These are phyloP conservation scores for Euthynnus affinis DNA, from an alignment of 2,797 vertebrate species.

Conservation along the genomic window DNA sequence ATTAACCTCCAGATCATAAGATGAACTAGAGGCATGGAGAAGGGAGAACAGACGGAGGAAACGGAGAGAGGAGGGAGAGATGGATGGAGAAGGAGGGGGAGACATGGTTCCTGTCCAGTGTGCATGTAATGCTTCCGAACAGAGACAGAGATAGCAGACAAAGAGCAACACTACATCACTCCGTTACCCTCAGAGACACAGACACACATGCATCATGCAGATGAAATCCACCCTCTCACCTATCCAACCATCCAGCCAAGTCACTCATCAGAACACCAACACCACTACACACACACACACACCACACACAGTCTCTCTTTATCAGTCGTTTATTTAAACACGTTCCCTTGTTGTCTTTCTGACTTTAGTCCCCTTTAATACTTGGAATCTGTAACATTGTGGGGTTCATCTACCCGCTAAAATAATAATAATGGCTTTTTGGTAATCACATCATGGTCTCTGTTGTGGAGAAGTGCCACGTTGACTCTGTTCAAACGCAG, in stretches of 20 bases:
- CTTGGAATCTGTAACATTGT: neutral
- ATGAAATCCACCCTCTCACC: slow-evolving; percentile 19
- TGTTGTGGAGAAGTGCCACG: neutral
- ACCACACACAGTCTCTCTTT: neutral
- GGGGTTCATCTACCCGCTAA: slow-evolving; percentile 4
- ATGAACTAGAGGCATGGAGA: neutral
- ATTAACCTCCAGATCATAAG: slow-evolving; percentile 38
- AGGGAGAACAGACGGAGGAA: neutral
- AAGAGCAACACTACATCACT: slow-evolving; percentile 46
- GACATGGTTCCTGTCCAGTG: slow-evolving; percentile 47
- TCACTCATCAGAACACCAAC: slow-evolving; percentile 40
- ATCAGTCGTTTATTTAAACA: slow-evolving; percentile 17
- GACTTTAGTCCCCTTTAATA: neutral
- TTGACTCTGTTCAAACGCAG: neutral
- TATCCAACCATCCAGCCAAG: slow-evolving; percentile 21
- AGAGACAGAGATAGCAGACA: slow-evolving; percentile 40
- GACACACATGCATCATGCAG: slow-evolving; percentile 25
- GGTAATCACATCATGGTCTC: slow-evolving; percentile 12
- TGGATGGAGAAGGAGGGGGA: neutral
- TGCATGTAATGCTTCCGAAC: slow-evolving; percentile 60
- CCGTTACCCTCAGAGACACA: slow-evolving; percentile 40
- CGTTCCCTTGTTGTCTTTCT: neutral
- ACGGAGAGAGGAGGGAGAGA: neutral
- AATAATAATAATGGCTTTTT: slow-evolving; percentile 28
- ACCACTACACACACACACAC: neutral